These are phyloP conservation scores for Eremophila alpestris DNA, from an alignment of 2,797 vertebrate species.

Conservation along the genomic window DNA sequence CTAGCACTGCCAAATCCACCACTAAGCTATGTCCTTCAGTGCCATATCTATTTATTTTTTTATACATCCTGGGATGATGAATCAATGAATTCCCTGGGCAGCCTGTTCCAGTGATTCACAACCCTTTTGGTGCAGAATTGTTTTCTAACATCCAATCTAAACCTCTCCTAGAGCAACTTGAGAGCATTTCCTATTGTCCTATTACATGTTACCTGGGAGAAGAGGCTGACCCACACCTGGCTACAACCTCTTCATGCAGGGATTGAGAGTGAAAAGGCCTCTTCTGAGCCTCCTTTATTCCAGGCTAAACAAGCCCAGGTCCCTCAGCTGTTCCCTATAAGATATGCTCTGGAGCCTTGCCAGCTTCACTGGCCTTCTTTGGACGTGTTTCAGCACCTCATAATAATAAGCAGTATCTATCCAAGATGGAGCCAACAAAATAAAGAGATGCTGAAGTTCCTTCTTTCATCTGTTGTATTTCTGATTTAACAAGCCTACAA, in stretches of 20 bases:
- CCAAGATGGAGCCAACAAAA: neutral
- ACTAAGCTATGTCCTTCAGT: neutral
- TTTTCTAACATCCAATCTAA: neutral
- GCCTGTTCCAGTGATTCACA: fast-evolving
- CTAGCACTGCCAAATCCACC: neutral
- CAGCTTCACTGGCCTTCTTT: neutral
- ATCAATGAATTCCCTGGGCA: neutral
- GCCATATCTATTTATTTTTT: neutral
- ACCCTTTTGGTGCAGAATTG: neutral
- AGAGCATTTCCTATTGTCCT: neutral
- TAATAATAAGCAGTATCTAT: neutral
- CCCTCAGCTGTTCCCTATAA: neutral
- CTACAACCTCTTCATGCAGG: neutral
- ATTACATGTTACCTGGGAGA: neutral
- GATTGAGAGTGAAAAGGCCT: neutral
- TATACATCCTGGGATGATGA: neutral
- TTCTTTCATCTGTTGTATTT: neutral
- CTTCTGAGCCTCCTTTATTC: neutral
- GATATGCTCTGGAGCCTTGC: fast-evolving
- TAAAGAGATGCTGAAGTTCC: neutral
- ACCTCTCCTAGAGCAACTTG: neutral
- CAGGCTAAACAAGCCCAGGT: neutral
- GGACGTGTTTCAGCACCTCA: neutral
- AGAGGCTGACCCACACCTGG: fast-evolving
- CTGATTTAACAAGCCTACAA: neutral